These are phyloP conservation scores for Jaculus jaculus DNA, from an alignment of 2,113 vertebrate genomes.

Conservation along the genomic window DNA sequence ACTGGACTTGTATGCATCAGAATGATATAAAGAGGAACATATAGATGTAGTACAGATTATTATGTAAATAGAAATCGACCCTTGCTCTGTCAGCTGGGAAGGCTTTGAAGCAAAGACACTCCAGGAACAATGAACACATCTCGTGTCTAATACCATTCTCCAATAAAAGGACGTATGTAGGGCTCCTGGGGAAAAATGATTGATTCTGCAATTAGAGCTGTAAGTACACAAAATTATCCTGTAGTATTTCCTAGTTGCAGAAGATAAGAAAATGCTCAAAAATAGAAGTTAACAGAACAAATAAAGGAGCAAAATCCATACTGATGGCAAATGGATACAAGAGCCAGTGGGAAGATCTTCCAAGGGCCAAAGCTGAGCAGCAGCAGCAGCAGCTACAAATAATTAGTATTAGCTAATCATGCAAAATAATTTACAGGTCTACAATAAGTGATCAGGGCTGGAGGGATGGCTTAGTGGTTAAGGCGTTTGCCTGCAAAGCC, in stretches of 20 bases:
- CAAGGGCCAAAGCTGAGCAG: not conserved
- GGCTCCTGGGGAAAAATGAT: not conserved
- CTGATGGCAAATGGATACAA: not conserved
- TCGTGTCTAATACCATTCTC: slow-evolving; percentile 7
- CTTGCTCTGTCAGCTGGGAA: not conserved
- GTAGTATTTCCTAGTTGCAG: not conserved
- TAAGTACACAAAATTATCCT: not conserved
- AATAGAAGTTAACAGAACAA: not conserved
- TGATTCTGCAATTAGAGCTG: not conserved
- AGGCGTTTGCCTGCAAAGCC: too few species aligned
- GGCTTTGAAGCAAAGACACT: not conserved
- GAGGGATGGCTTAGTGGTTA: too few species aligned
- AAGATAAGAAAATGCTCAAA: not conserved
- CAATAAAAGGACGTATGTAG: not conserved
- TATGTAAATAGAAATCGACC: not conserved
- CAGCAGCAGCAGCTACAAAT: not conserved
- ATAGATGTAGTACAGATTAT: not conserved
- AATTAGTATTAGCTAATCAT: not conserved
- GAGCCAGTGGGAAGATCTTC: not conserved
- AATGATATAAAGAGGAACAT: not conserved
- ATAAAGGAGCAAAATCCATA: not conserved
- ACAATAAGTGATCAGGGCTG: too few species aligned
- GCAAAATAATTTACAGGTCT: not conserved
- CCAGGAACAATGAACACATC: not conserved
- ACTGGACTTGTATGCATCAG: not conserved